Conservation (phyloP, 2,888 invertebrate species). For the Epinotia brunnichana region DNA sequence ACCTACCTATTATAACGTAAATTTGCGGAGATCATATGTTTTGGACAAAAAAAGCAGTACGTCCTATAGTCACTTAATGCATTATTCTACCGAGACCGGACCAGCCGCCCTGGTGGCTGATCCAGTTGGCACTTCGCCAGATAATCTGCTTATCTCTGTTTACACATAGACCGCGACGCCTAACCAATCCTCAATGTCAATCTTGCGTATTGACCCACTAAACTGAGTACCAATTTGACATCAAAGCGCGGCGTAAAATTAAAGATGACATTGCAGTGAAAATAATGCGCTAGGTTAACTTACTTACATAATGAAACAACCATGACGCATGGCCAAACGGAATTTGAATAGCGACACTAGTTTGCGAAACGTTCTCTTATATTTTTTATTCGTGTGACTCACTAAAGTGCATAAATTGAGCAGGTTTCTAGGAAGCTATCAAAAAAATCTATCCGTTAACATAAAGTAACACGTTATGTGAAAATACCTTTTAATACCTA, state of each 20-base stretch:
- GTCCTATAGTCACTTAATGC: neutral
- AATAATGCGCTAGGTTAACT: neutral
- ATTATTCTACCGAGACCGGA: neutral
- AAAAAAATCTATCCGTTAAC: neutral
- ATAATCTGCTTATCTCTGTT: slow-evolving; percentile 53
- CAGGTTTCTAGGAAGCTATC: neutral
- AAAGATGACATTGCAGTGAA: neutral
- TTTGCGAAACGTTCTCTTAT: slow-evolving; percentile 5
- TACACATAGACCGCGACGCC: slow-evolving; percentile 57
- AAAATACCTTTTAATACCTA: neutral
- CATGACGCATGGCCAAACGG: slow-evolving; percentile 11
- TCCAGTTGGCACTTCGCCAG: slow-evolving; percentile 70
- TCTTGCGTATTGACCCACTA: slow-evolving; percentile 62
- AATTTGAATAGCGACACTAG: slow-evolving; percentile 28
- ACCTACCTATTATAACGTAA: slow-evolving; percentile 47
- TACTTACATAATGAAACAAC: slow-evolving; percentile 9
- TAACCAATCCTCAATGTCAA: slow-evolving; percentile 72
- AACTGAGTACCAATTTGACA: slow-evolving; percentile 22
- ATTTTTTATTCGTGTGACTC: slow-evolving; percentile 11
- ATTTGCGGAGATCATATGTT: slow-evolving; percentile 45
- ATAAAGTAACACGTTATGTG: neutral
- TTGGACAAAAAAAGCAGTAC: neutral
- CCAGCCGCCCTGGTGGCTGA: slow-evolving; percentile 47
- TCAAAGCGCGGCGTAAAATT: slow-evolving; percentile 28
- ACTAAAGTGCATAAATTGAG: slow-evolving; percentile 3